phyloP scores from a whole-genome alignment of 2,888 invertebrate species.

The Sussaba pulchella region DNA sequence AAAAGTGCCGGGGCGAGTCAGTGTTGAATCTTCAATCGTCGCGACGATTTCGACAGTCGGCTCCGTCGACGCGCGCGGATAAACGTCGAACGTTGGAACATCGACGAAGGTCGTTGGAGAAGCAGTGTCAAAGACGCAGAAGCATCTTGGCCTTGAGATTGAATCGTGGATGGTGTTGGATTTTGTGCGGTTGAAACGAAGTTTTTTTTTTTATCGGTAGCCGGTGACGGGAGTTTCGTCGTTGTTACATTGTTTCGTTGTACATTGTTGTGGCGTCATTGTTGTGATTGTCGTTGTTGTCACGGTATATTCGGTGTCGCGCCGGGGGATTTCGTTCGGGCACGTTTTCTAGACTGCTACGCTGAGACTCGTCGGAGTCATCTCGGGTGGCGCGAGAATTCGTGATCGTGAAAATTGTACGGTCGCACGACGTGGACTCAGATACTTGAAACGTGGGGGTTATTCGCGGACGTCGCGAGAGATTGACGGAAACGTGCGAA shows the following conservation, averaged over 20 bases:
- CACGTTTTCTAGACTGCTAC: slow-evolving; percentile 16
- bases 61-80: neutral
- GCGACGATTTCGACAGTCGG: neutral
- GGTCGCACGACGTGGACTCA: neutral
- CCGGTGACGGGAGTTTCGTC: neutral
- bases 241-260: neutral
- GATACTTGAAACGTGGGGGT: neutral
- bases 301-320: neutral
- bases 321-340: neutral
- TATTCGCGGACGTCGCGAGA: neutral
- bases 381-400: slow-evolving; percentile 10
- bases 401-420: slow-evolving; percentile 5
- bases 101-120: neutral
- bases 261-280: too few relatives aligned
- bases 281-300: neutral
- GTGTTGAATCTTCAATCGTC: neutral
- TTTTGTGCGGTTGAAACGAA: neutral
- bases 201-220: neutral
- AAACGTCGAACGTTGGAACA: neutral
- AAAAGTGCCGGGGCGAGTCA: neutral
- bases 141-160: neutral
- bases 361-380: neutral
- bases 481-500: neutral
- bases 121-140: neutral
- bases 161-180: neutral